Evolutionary conservation across 2,797 vertebrate species (phyloP), one percentile per base, ranked within the genome.

Genomic region (Leuciscus waleckii): DNA sequence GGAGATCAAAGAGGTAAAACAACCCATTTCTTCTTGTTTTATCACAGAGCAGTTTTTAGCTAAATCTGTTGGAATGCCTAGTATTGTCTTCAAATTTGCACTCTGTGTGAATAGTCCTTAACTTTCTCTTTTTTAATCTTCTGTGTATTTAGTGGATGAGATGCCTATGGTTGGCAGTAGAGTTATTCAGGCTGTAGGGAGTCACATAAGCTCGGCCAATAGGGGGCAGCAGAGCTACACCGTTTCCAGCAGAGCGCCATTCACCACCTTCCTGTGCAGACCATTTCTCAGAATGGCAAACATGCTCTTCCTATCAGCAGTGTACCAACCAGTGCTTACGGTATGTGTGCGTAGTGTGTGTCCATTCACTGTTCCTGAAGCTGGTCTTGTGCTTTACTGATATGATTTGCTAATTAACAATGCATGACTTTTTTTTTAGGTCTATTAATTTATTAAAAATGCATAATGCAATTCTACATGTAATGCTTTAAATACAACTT

Each of bases 271-370:
- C 97, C 98, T 0, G 95, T 99, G 83, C 95, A 97, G 43, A 92
- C 97, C 0, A 93, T 99, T 89, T 97, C 97, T 35, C 97, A 99
- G 92, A 99, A 99, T 0, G 98, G 98, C 81, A 99, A 98, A 91
- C 97, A 99, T 13, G 93, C 95, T 0, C 75, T 96, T 80, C 94
- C 97, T 87, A 93, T 93, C 37, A 93, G 95, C 91, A 96, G 95
- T 89, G 89, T 97, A 89, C 79, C 96, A 0, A 84, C 95, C 90
- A 96, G 89, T 69, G 56, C 97, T 88, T 97, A 98, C 4, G 96
- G 98, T 99, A 94, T 69, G 80, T 35, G 39, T 46, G 4, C 19
- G 7, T 76, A 35, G 35, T 71, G 21, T 51, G 21, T 19, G 3
- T 63, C 26, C 35, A 17, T 41, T 71, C 32, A 7, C 41, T 67